Evolutionary conservation across 2,888 invertebrate species (phyloP).

Genomic region (Caenorhabditis macrosperma): DNA sequence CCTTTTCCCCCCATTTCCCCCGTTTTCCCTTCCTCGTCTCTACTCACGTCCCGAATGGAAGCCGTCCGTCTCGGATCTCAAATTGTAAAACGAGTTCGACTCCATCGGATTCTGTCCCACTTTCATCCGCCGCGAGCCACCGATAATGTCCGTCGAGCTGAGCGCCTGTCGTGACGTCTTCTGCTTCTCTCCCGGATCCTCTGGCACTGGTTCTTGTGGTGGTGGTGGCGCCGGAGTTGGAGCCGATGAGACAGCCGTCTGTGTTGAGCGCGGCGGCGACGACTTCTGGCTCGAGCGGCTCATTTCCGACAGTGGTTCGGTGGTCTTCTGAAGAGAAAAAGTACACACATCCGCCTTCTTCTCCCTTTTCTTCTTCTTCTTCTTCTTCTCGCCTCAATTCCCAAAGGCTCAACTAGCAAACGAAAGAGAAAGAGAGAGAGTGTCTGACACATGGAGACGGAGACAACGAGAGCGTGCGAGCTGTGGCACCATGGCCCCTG

Average conservation of each 20-base stretch:
- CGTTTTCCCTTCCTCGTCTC: no score
- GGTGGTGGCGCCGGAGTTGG: background rate
- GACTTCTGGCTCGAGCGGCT: constrained; percentile 1
- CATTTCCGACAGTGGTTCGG: constrained; percentile 17
- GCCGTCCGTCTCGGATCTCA: constrained; percentile 24
- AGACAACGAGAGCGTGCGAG: no score
- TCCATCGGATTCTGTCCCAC: constrained; percentile 35
- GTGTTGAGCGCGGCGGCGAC: constrained; percentile 4
- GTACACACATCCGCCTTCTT: no score
- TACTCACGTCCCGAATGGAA: constrained; percentile 10
- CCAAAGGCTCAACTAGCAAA: background rate
- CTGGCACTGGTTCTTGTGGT: background rate
- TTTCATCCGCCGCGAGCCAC: constrained; percentile 29
- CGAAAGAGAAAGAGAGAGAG: no score
- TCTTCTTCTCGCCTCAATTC: background rate
- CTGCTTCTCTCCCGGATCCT: background rate
- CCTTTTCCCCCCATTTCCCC: no score
- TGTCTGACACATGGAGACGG: no score
- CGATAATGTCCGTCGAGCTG: constrained; percentile 18
- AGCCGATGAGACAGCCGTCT: constrained; percentile 19
- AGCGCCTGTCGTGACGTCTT: constrained; percentile 6
- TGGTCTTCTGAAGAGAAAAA: constrained; percentile 31
- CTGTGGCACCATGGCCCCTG: no score
- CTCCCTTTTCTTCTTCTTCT: background rate
- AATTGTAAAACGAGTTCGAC: constrained; percentile 20